Base-by-base conservation (phyloP, 1,140 invertebrate genomes). In the Drosophila punjabiensis region DNA sequence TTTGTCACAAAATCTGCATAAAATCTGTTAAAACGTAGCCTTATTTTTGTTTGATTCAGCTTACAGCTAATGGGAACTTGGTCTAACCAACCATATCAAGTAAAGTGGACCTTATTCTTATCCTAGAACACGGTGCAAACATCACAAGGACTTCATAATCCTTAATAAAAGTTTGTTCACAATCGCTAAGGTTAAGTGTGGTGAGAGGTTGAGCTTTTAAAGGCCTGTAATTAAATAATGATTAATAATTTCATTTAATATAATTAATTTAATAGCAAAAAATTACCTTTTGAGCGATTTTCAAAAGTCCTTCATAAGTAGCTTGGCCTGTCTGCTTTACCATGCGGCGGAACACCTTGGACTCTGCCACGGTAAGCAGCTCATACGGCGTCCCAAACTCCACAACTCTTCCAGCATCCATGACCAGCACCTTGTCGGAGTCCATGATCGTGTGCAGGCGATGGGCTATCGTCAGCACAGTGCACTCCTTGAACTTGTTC, bases 381-480 rank as follows among this genome's bases (percentile, higher is more conserved):
- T 93, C 82, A 47, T 94, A 94, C 0, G 96, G 96, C 52, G 95
- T 93, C 58, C 96, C 95, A 81, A 95, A 96, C 93, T 97, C 96
- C 16, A 95, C 93, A 18, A 94, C 93, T 61, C 73, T 69, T 39
- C 95, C 95, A 30, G 93, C 94, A 84, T 95, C 94, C 94, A 96
- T 94, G 3, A 96, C 95, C 43, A 96, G 74, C 24, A 95, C 93
- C 60, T 94, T 94, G 84, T 95, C 94, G 28, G 94, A 95, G 74
- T 96, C 95, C 94, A 98, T 95, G 30, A 98, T 96, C 4, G 97
- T 97, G 88, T 97, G 95, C 10, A 97, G 92, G 56, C 96, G 94
- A 93, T 98, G 97, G 35, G 97, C 97, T 67, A 98, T 97, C 1
- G 97, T 97, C 5, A 98, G 94, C 30, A 98, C 96, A 1, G 97